Evolutionary conservation across 1,140 invertebrate species (phyloP).

Genomic region (Leptoteleia sp.): DNA sequence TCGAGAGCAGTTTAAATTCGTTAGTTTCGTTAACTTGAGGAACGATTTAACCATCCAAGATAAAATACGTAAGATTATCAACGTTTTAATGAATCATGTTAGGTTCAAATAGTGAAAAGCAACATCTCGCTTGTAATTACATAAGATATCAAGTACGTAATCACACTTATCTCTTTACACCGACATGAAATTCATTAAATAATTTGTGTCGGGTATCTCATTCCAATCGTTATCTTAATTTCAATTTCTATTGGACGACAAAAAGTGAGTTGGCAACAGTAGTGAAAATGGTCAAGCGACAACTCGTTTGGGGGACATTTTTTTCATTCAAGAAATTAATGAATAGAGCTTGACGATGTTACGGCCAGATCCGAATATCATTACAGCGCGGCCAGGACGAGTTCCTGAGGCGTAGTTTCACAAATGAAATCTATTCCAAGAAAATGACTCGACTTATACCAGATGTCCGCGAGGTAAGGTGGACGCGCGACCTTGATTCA

Average conservation of each 20-base stretch:
- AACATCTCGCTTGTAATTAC: too few species aligned
- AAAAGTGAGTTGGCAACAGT: conserved; percentile 29
- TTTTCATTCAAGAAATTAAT: conserved; percentile 52
- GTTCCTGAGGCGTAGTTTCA: conserved; percentile 47
- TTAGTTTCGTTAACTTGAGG: too few species aligned
- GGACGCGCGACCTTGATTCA: conserved; percentile 78
- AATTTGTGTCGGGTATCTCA: background rate
- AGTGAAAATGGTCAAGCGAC: conserved; percentile 16
- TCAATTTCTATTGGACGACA: conserved; percentile 4
- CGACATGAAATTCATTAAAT: background rate
- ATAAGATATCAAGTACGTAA: too few species aligned
- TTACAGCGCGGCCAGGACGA: conserved; percentile 35
- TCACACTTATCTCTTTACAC: too few species aligned
- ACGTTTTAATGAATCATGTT: too few species aligned
- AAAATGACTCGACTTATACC: conserved; percentile 60
- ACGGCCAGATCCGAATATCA: conserved; percentile 36
- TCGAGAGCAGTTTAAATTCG: too few species aligned
- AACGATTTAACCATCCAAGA: too few species aligned
- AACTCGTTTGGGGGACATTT: conserved; percentile 33
- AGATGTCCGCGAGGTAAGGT: conserved; percentile 55
- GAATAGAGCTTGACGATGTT: conserved; percentile 22
- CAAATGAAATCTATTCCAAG: conserved; percentile 57
- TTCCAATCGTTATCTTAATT: conserved; percentile 26
- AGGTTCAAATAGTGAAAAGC: too few species aligned
- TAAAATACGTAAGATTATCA: too few species aligned